phyloP scores from a whole-genome alignment of 2,113 vertebrate species.

The Cyrtonyx montezumae region DNA sequence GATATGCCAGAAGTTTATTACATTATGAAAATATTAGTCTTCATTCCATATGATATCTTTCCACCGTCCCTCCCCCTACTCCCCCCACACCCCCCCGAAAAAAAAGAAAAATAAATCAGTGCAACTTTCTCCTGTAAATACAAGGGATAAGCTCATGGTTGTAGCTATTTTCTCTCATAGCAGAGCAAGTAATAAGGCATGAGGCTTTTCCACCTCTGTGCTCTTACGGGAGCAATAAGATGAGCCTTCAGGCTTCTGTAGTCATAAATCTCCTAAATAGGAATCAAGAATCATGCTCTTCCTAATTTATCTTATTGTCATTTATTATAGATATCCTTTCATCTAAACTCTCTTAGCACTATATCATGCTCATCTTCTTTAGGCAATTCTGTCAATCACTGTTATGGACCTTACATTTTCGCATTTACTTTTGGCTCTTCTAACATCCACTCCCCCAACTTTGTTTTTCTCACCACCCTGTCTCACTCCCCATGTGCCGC shows the following conservation, averaged over 20 bases:
- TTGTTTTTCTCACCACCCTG: not conserved
- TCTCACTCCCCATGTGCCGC: slow-evolving; percentile 1
- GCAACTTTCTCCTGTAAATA: not conserved
- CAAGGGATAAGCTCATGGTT: not conserved
- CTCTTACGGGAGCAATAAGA: not conserved
- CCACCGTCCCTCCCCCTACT: no score
- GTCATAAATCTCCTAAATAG: slow-evolving; percentile 52
- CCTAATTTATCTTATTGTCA: slow-evolving; percentile 44
- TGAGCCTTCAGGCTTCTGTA: not conserved
- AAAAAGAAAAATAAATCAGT: not conserved
- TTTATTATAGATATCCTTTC: slow-evolving; percentile 33
- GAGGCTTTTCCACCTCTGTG: not conserved
- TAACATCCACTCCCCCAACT: not conserved
- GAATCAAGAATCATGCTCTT: slow-evolving; percentile 26
- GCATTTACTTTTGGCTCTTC: not conserved
- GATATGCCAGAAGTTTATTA: not conserved
- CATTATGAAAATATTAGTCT: not conserved
- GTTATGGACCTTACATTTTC: not conserved
- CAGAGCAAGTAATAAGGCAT: not conserved
- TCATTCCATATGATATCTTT: not conserved
- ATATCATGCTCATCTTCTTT: slow-evolving; percentile 6
- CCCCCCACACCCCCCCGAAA: not conserved
- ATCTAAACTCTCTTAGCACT: not conserved
- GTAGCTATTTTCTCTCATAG: not conserved
- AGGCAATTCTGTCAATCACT: not conserved